These are phyloP conservation scores for Pungitius pungitius DNA, from an alignment of 2,113 vertebrate genomes.

Conservation along the genomic window DNA sequence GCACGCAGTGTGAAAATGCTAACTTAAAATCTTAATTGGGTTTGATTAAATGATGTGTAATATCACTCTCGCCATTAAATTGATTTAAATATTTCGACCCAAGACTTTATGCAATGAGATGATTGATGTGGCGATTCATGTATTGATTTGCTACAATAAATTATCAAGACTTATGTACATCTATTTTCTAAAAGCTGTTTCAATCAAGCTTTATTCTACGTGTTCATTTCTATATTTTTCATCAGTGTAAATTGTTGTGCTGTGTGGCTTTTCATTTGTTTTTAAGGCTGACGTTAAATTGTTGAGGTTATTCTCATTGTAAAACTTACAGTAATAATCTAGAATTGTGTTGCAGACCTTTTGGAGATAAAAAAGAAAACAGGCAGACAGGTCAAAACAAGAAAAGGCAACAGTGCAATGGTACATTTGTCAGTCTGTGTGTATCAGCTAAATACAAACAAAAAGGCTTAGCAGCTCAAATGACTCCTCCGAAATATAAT, in stretches of 20 bases:
- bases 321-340: neutral
- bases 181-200: neutral
- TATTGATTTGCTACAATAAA: constrained; percentile 48
- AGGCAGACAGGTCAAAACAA: neutral
- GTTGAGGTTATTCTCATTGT: neutral
- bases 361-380: neutral
- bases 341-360: neutral
- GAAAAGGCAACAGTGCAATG: neutral
- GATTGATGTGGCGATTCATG: constrained; percentile 26
- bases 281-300: constrained; percentile 9
- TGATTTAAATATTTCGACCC: constrained; percentile 41
- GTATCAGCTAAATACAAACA: neutral
- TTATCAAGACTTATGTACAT: constrained; percentile 20
- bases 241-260: neutral
- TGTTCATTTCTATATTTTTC: neutral
- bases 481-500: neutral
- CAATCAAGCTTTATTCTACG: neutral
- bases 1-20: too few relatives aligned
- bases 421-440: neutral
- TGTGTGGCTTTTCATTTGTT: constrained; percentile 5
- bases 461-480: neutral
- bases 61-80: constrained; percentile 34
- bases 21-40: neutral
- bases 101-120: constrained; percentile 20
- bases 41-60: constrained; percentile 33